Evolutionary conservation across 2,113 vertebrate species (phyloP), one percentile per base, ranked within the genome.

Genomic region (Planiliza haematocheilus): DNA sequence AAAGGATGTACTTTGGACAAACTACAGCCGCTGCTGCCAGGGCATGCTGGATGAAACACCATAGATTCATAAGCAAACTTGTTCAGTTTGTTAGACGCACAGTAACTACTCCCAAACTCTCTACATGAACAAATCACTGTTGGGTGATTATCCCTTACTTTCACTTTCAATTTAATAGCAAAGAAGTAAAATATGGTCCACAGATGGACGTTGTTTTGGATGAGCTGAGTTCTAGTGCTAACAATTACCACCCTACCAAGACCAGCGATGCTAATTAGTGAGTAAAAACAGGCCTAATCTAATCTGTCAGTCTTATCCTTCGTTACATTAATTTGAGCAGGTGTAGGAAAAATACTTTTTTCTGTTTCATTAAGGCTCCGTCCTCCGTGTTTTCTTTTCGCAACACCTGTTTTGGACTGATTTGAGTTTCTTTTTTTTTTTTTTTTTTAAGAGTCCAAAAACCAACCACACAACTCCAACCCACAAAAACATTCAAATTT

Each of bases 121-220:
- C 38, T 37, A 16, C 56, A 63, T 48, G 51, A 78, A 70, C 65
- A 64, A 60, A 73, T 82, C 17, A 52, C 24, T 58, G n/a, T 14
- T 21, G 8, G 48, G 49, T 43, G 24, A 73, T 70, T 37, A 34
- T 24, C 11, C 4, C 21, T 53, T 52, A 60, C 68, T 30, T 76
- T 63, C 10, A 37, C 4, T 45, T 73, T 41, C 30, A 69, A 46
- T 70, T 51, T 60, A 39, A 48, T 49, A 67, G 48, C 42, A 46
- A 58, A 48, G 43, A 63, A 39, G 14, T 69, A 30, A 78, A 74
- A 63, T 18, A 16, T 11, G 10, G 16, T 34, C 10, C 66, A 82
- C 75, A 83, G 65, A 69, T 84, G 48, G 61, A 65, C 0, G 18
- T 36, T 60, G 39, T 64, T 67, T 74, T 78, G 55, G 42, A 62